Percentiles rank a stretch among this genome's conserved stretches.
Conservation (phyloP, 2,113 vertebrate species). For the Callocephalon fimbriatum region DNA sequence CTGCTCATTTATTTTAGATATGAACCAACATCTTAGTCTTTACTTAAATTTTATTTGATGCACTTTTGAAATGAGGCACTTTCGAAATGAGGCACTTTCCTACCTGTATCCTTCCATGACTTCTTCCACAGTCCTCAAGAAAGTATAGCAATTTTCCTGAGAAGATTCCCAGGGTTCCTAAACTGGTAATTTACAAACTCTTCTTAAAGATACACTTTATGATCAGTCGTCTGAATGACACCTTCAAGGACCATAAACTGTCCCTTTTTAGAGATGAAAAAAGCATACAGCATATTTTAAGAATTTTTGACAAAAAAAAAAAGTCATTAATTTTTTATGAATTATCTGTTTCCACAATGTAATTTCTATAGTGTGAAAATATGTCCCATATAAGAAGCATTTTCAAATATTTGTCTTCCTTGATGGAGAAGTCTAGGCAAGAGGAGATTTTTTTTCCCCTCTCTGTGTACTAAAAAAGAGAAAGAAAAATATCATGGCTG, state of each 20-base stretch:
- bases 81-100: background rate
- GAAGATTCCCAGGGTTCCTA: background rate
- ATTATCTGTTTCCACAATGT: background rate
- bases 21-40: background rate
- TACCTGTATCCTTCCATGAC: background rate
- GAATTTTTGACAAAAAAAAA: background rate
- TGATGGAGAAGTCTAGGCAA: background rate
- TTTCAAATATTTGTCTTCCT: background rate
- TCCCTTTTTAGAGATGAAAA: background rate
- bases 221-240: background rate
- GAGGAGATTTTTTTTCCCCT: fast-evolving
- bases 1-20: background rate
- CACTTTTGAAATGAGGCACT: background rate
- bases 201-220: background rate
- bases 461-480: background rate
- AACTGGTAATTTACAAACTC: background rate
- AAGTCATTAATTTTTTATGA: background rate
- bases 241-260: background rate
- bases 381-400: background rate
- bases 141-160: background rate
- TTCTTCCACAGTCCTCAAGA: background rate
- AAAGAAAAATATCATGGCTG: background rate
- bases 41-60: background rate
- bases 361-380: background rate
- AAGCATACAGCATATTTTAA: background rate